Evolutionary conservation across 2,797 vertebrate species (phyloP).

Genomic region (Rhinogobio ventralis): DNA sequence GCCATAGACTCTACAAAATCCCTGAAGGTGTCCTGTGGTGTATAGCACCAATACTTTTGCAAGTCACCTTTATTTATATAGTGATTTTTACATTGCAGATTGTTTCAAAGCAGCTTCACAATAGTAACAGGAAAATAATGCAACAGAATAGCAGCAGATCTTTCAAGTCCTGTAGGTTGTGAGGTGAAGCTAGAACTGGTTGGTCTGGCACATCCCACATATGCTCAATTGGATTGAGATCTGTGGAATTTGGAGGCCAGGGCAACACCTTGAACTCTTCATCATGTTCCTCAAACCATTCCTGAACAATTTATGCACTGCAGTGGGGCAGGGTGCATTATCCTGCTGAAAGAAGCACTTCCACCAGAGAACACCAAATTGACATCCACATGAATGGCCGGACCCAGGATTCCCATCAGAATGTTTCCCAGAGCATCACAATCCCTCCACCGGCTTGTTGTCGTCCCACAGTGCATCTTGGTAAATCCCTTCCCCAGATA

Average conservation of each 20-base stretch:
- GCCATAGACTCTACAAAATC: neutral
- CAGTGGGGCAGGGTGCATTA: neutral
- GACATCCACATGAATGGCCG: neutral
- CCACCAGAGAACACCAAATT: neutral
- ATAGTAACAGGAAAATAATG: too few species aligned
- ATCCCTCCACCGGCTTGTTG: too few species aligned
- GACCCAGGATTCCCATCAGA: too few species aligned
- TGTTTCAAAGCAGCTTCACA: too few species aligned
- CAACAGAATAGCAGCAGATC: neutral
- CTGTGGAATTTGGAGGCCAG: neutral
- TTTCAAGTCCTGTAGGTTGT: neutral
- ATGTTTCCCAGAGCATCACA: too few species aligned
- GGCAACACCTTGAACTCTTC: neutral
- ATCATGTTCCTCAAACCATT: neutral
- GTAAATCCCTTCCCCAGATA: too few species aligned
- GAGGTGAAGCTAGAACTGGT: neutral
- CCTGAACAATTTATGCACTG: neutral
- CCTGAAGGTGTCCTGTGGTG: neutral
- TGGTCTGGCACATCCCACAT: neutral
- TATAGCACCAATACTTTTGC: neutral
- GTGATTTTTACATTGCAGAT: too few species aligned
- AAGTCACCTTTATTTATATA: too few species aligned
- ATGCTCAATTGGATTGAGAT: neutral
- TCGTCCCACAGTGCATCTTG: too few species aligned
- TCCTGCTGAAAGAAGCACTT: neutral